Percentiles rank a stretch among this genome's conserved stretches.
phyloP scores from a whole-genome alignment of 1,140 invertebrate genomes.

The Cherax quadricarinatus region DNA sequence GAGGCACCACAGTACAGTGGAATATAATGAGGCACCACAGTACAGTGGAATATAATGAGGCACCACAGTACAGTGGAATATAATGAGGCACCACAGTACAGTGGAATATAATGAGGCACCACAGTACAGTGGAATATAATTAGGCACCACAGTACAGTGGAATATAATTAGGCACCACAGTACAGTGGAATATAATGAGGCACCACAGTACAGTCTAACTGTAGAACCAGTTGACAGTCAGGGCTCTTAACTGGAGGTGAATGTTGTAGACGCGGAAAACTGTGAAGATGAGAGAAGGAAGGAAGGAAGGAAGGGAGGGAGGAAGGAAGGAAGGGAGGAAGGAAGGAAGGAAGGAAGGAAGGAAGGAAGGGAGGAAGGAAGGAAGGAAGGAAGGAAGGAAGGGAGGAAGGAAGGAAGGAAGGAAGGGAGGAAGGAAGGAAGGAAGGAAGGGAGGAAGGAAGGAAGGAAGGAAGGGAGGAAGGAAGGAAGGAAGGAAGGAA shows the following conservation, averaged over 20 bases:
- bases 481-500: not conserved
- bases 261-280: not conserved
- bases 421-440: no score
- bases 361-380: not conserved
- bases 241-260: no score
- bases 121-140: not conserved
- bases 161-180: not conserved
- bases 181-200: not conserved
- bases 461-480: no score
- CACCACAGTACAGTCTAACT: no score
- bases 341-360: not conserved
- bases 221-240: not conserved
- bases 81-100: no score
- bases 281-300: not conserved
- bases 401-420: no score
- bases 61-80: no score
- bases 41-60: no score
- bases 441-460: no score
- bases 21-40: no score
- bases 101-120: not conserved
- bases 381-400: not conserved
- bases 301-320: not conserved
- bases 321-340: not conserved
- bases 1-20: no score
- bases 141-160: not conserved